Evolutionary conservation across 2,888 invertebrate genomes (phyloP).

Genomic region (Volucella inflata): DNA sequence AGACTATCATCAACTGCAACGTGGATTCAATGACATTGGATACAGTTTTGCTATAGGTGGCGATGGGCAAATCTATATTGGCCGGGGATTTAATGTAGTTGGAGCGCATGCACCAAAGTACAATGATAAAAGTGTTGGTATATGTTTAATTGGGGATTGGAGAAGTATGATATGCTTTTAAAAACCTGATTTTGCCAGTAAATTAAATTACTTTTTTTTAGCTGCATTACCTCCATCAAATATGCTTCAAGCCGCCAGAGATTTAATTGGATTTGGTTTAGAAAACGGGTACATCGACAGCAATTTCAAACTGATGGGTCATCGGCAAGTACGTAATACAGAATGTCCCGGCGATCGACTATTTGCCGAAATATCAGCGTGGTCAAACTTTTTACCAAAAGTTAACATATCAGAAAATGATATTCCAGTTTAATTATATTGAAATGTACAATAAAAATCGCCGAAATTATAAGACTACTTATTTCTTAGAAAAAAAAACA

Average conservation of each 20-base stretch:
- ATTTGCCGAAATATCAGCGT: constrained; percentile 86
- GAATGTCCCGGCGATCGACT: constrained; percentile 88
- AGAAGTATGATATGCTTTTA: constrained; percentile 85
- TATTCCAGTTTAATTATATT: constrained; percentile 36
- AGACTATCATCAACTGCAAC: constrained; percentile 86
- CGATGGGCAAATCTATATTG: constrained; percentile 89
- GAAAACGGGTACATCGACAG: constrained; percentile 86
- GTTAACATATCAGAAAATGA: constrained; percentile 77
- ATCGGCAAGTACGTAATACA: constrained; percentile 86
- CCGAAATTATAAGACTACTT: neutral
- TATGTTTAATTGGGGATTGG: constrained; percentile 90
- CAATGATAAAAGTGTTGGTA: constrained; percentile 88
- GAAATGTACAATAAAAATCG: neutral
- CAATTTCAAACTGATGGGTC: constrained; percentile 87
- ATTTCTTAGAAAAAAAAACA: neutral
- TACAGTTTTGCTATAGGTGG: constrained; percentile 89
- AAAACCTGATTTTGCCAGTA: neutral
- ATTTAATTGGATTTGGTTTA: constrained; percentile 87
- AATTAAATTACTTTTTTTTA: constrained; percentile 78
- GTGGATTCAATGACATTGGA: constrained; percentile 89
- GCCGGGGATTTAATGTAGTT: constrained; percentile 88
- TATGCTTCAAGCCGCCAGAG: constrained; percentile 86
- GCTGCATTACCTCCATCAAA: constrained; percentile 86
- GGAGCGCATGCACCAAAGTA: constrained; percentile 90
- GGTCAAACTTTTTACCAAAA: constrained; percentile 85